Evolutionary conservation across 2,113 vertebrate genomes (phyloP).

Genomic region (Notiomystis cincta): DNA sequence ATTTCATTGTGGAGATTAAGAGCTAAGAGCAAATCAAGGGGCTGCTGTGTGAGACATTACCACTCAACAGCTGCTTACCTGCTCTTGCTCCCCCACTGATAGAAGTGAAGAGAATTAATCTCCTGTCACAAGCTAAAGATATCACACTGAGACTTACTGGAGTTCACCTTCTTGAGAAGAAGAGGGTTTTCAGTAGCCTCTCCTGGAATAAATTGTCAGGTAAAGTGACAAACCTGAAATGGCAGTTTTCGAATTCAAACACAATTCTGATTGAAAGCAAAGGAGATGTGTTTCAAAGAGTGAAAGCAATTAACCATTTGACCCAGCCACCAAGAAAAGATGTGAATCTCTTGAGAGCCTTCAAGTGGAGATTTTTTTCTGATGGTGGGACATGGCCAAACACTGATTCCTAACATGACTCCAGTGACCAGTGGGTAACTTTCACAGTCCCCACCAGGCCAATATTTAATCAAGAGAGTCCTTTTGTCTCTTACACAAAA

Average conservation of each 20-base stretch:
- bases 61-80: not conserved
- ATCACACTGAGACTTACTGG: not conserved
- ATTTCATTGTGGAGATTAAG: not conserved
- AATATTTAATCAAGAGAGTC: not conserved
- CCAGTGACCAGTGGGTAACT: not conserved
- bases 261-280: not conserved
- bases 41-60: not conserved
- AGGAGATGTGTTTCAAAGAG: not conserved
- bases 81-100: not conserved
- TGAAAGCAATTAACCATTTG: not conserved
- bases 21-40: not conserved
- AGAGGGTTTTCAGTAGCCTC: not conserved
- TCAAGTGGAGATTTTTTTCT: not conserved
- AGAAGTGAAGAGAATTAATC: not conserved
- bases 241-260: not conserved
- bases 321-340: not conserved
- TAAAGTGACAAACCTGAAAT: not conserved
- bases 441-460: not conserved
- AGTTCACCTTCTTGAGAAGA: not conserved
- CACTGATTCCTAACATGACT: accelerated
- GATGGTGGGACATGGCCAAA: not conserved
- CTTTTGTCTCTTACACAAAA: not conserved
- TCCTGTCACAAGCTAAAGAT: not conserved
- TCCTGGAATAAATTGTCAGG: not conserved
- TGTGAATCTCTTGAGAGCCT: not conserved